Evolutionary conservation across 1,140 invertebrate species (phyloP).

Genomic region (Caenorhabditis latens): DNA sequence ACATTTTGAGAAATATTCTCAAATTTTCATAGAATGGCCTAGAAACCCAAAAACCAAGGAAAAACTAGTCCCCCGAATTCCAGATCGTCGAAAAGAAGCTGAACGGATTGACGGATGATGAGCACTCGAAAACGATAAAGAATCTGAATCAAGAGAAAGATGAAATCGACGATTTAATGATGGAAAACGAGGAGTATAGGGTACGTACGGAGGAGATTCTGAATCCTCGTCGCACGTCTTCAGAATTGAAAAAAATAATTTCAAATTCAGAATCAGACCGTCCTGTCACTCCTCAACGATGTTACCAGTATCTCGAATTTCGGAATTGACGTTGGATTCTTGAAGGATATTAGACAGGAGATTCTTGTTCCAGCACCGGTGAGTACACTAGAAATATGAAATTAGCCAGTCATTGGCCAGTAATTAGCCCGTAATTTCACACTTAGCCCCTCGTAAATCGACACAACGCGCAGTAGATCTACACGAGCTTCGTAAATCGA

Average conservation of each 20-base stretch:
- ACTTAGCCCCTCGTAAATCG: too few relatives aligned
- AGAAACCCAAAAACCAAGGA: too few relatives aligned
- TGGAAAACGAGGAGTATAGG: constrained; percentile 56
- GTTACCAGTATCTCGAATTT: constrained; percentile 84
- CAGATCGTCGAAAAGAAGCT: constrained; percentile 76
- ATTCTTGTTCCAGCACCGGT: neutral
- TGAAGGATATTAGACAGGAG: constrained; percentile 81
- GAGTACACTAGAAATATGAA: too few relatives aligned
- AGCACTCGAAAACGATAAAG: constrained; percentile 85
- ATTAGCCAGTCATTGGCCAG: too few relatives aligned
- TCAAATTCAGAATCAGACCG: constrained; percentile 48
- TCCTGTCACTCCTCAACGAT: constrained; percentile 83
- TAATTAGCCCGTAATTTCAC: too few relatives aligned
- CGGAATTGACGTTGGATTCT: constrained; percentile 88
- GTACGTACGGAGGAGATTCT: neutral
- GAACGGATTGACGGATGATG: constrained; percentile 86
- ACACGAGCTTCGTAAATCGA: too few relatives aligned
- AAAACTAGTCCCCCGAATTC: neutral
- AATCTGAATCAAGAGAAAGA: constrained; percentile 39
- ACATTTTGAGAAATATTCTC: too few relatives aligned
- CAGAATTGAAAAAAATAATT: too few relatives aligned
- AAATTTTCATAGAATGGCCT: too few relatives aligned
- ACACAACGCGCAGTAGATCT: too few relatives aligned
- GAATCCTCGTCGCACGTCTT: neutral
- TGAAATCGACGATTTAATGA: constrained; percentile 24